Evolutionary conservation across 1,140 invertebrate species (phyloP), one percentile per base, ranked within the genome.

Genomic region (Samia ricini): DNA sequence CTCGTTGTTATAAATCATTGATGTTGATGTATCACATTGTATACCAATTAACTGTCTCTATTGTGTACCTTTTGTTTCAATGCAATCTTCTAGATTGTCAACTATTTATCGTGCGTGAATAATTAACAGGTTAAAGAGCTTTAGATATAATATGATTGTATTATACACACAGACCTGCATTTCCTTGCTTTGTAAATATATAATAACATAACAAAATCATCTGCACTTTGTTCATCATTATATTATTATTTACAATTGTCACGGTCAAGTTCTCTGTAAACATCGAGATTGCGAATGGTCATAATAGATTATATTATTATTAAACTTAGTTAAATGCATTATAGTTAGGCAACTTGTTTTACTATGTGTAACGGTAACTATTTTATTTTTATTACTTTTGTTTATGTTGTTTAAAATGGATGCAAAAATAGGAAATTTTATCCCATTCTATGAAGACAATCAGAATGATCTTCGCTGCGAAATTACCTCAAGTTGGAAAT

Each of bases 151-250:
- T 42, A 1, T 12, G 33, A 42, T 15, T 42, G 33, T 15, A 42
- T 42, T 42, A 15, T 42, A 42, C 12, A 42, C 33, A 4, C 4
- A 15, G 12, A 42, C 7, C 33, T 42, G 7, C 7, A 10, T 15
- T 15, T 42, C n/a, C 33, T 42, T 42, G 3, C 33, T 12, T 42
- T 42, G 12, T 12, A 42, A 42, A 15, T 42, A 12, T 42, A 42
- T n/a, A 15, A 42, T 42, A 42, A 42, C 8, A 15, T 15, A 42
- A 42, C n/a, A 42, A 42, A 15, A 42, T 42, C 15, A 42, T 7
- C n/a, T 42, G 33, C 33, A 42, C 33, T 42, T 42, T 42, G 33
- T 42, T 42, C 33, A 42, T 42, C 33, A 42, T 42, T 42, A 42
- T 4, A 3, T 42, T 7, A 42, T 42, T 42, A 42, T 15, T 42